These are phyloP conservation scores for Balanococcus diminutus DNA, from an alignment of 2,888 invertebrate species.

Conservation along the genomic window DNA sequence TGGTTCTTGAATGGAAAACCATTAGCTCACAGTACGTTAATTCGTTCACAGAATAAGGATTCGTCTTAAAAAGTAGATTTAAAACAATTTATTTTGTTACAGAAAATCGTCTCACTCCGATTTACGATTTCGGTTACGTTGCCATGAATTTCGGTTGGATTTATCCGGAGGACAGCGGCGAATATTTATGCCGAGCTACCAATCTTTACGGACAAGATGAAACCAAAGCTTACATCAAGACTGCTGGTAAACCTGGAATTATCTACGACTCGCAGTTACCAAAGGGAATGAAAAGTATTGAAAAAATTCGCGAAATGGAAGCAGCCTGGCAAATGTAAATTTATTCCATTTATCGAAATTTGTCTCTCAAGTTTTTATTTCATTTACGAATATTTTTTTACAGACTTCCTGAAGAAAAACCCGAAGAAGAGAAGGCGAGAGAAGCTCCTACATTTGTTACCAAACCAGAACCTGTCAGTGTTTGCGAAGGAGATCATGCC, in stretches of 20 bases:
- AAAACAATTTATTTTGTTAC: constrained; percentile 58
- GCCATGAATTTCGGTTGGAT: constrained; percentile 97
- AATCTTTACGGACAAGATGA: constrained; percentile 92
- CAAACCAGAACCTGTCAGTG: constrained; percentile 87
- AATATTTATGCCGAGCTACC: constrained; percentile 90
- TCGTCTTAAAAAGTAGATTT: too few relatives aligned
- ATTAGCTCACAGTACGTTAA: constrained; percentile 77
- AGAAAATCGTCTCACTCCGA: constrained; percentile 94
- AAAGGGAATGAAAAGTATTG: constrained; percentile 95
- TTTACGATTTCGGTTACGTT: constrained; percentile 94
- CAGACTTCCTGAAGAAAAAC: constrained; percentile 77
- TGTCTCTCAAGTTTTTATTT: not conserved
- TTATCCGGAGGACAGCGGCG: constrained; percentile 95
- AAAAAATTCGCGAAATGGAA: constrained; percentile 93
- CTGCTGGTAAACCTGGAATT: constrained; percentile 88
- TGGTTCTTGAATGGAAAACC: constrained; percentile 97
- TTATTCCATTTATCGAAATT: not conserved
- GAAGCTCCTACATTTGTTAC: constrained; percentile 91
- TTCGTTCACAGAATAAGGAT: too few relatives aligned
- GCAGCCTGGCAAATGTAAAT: constrained; percentile 91
- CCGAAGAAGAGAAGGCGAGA: constrained; percentile 78
- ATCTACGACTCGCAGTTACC: constrained; percentile 95
- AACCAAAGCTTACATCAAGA: constrained; percentile 84
- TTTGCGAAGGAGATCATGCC: constrained; percentile 95
- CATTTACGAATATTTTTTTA: not conserved